Evolutionary conservation across 1,140 invertebrate genomes (phyloP).

Genomic region (Elysia chlorotica): DNA sequence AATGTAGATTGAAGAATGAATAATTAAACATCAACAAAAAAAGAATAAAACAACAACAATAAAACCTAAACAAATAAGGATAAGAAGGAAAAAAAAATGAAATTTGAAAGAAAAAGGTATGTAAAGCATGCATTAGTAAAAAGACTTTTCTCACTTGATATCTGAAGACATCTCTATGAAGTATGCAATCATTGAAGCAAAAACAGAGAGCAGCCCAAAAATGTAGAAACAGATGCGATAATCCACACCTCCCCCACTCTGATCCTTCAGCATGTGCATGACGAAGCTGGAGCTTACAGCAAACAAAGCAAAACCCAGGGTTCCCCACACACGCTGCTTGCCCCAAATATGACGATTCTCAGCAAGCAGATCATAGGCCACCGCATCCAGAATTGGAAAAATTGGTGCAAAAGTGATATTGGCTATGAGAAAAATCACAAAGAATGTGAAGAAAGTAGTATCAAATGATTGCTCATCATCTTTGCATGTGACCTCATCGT

Average conservation of each 20-base stretch:
- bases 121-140: too few relatives aligned
- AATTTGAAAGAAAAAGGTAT: too few relatives aligned
- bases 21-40: too few relatives aligned
- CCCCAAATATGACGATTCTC: conserved; percentile 23
- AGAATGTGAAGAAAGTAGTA: conserved; percentile 22
- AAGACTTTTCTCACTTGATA: conserved; percentile 29
- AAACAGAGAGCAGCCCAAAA: conserved; percentile 34
- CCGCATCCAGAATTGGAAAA: conserved; percentile 27
- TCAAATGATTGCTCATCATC: conserved; percentile 20
- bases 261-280: conserved; percentile 41
- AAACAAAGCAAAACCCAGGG: conserved; percentile 28
- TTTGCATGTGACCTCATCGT: conserved; percentile 11
- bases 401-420: conserved; percentile 24
- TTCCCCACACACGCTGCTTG: conserved; percentile 25
- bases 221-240: conserved; percentile 47
- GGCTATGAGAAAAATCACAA: conserved; percentile 27
- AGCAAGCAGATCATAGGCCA: conserved; percentile 23
- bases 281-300: conserved; percentile 46
- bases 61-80: too few relatives aligned
- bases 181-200: conserved; percentile 31
- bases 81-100: too few relatives aligned
- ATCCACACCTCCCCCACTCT: conserved; percentile 25
- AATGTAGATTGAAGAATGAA: too few relatives aligned
- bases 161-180: conserved; percentile 34
- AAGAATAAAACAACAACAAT: too few relatives aligned